Base-by-base conservation (phyloP, 2,113 vertebrate genomes). In the Zosterops lateralis region DNA sequence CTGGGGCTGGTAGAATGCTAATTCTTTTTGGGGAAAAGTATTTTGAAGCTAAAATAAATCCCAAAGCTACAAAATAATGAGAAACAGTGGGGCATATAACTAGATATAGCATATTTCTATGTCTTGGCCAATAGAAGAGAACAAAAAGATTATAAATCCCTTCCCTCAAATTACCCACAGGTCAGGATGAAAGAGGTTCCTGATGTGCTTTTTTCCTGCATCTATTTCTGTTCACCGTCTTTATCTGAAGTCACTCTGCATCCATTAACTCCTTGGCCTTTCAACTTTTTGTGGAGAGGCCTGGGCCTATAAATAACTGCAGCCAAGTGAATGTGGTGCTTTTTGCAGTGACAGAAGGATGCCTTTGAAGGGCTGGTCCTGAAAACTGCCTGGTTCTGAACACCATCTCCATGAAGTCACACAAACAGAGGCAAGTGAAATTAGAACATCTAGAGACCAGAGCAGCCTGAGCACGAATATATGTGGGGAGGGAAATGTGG, bases 181-280 rank as follows among this genome's bases (percentile, higher is more conserved):
- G 24, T 68, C 71, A 73, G 38, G 38, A 61, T 12, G 18, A 76
- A 10, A 17, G 60, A 79, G 31, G 7, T n/a, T 56, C 70, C 24
- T 92, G 53, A 28, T 25, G 24, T 56, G 51, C 71, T 71, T 91
- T 76, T n/a, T 87, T 85, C 82, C 67, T 44, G 44, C 26, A 66
- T 64, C 47, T 95, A 87, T 95, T 96, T 92, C 70, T 85, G 67
- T 76, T 89, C 74, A 38, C 45, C 38, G 7, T 18, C 42, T 62
- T 80, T 56, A 58, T 57, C 67, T 80, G 76, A 74, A 90, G 51
- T 66, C 51, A 18, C 71, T 93, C 53, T 82, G 73, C 73, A 72
- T 94, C 86, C 84, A 19, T 72, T 50, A 84, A 71, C 44, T 89
- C 83, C 57, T 67, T 50, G 74, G 70, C 86, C 83, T 94, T 93